Conservation (phyloP, 2,888 invertebrate genomes). For the Plebejus melissa region DNA sequence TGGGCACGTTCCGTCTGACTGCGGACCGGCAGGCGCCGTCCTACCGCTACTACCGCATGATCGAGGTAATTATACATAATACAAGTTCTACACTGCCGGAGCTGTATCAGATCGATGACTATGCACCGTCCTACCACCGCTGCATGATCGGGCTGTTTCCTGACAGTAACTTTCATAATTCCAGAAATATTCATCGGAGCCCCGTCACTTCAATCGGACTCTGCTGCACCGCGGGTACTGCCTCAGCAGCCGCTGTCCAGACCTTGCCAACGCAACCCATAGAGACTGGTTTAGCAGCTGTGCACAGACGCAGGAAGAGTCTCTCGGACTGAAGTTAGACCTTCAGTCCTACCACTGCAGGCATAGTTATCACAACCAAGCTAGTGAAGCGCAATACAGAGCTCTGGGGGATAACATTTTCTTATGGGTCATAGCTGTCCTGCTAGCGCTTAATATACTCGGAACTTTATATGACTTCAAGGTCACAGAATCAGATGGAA, state of each 20-base stretch:
- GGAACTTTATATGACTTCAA: slow-evolving; percentile 50
- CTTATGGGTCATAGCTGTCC: slow-evolving; percentile 38
- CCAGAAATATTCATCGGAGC: slow-evolving; percentile 53
- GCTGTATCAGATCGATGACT: not conserved
- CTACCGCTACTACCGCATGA: slow-evolving; percentile 44
- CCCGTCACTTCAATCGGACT: slow-evolving; percentile 54
- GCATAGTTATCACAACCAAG: slow-evolving; percentile 37
- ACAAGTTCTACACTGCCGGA: not conserved
- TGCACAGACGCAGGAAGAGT: slow-evolving; percentile 13
- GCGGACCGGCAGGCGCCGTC: slow-evolving; percentile 39
- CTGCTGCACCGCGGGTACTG: slow-evolving; percentile 61
- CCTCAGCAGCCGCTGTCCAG: slow-evolving; percentile 47
- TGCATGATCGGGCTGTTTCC: slow-evolving; percentile 27
- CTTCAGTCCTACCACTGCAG: slow-evolving; percentile 46
- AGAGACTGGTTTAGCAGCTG: slow-evolving; percentile 54
- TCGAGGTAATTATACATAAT: slow-evolving; percentile 45
- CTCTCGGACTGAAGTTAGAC: slow-evolving; percentile 37
- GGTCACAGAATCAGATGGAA: not conserved
- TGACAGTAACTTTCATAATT: slow-evolving; percentile 15
- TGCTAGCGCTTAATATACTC: slow-evolving; percentile 45
- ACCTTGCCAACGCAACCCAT: slow-evolving; percentile 41
- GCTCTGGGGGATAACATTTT: slow-evolving; percentile 40
- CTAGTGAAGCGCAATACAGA: slow-evolving; percentile 40
- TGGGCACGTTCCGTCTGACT: slow-evolving; percentile 43
- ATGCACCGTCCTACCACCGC: too few relatives aligned